These are phyloP conservation scores for Brachypterus glaber DNA, from an alignment of 2,888 invertebrate species.

Conservation along the genomic window DNA sequence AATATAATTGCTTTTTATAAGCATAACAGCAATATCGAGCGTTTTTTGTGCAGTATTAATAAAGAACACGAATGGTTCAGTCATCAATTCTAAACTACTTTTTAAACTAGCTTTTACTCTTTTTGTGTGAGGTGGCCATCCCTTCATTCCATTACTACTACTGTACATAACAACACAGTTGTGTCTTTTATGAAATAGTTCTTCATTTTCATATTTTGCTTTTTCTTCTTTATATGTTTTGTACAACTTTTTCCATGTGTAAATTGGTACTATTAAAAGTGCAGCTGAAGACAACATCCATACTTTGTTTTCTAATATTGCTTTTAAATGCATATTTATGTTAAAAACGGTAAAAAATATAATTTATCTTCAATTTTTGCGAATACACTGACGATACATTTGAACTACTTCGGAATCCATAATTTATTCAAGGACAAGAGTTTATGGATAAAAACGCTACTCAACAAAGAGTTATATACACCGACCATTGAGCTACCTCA, in stretches of 20 bases:
- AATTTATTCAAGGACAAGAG: too few relatives aligned
- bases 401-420: too few relatives aligned
- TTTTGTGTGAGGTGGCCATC: constrained; percentile 25
- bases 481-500: too few relatives aligned
- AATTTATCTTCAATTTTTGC: too few relatives aligned
- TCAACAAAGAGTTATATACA: too few relatives aligned
- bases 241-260: constrained; percentile 25
- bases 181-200: constrained; percentile 27
- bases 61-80: constrained; percentile 31
- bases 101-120: constrained; percentile 8
- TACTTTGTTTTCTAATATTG: constrained; percentile 14
- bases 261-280: constrained; percentile 19
- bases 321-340: too few relatives aligned
- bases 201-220: constrained; percentile 20
- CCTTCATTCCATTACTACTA: constrained; percentile 20
- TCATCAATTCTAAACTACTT: constrained; percentile 21
- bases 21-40: constrained; percentile 31
- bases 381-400: too few relatives aligned
- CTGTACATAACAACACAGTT: constrained; percentile 32
- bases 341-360: too few relatives aligned
- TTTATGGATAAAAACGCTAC: too few relatives aligned
- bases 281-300: constrained; percentile 15
- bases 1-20: constrained; percentile 23
- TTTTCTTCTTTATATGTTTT: constrained; percentile 20
- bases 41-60: constrained; percentile 27